Evolutionary conservation across 2,113 vertebrate species (phyloP), one percentile per base, ranked within the genome.

Genomic region (Sporophila hypoxantha): DNA sequence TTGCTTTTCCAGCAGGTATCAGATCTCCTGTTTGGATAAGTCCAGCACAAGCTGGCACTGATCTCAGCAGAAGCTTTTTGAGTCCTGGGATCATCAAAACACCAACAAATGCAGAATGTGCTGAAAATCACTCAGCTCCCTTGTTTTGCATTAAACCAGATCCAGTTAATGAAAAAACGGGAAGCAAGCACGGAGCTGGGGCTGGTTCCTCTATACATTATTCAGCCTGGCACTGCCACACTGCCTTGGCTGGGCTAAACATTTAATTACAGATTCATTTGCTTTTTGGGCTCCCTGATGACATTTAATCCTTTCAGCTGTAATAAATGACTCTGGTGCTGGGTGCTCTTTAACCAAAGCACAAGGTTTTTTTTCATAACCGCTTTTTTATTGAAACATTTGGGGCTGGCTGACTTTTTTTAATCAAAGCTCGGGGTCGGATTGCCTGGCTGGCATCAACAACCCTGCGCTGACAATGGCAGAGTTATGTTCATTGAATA

Each of bases 221-320:
- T 92, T 93, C 92, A 94, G 82, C 36, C 91, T 94, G 78, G 93
- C 92, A 91, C 27, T 60, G 75, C 82, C 85, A 94, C 64, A 9
- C 53, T 30, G 71, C 46, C 85, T 94, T 94, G 91, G 87, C 93
- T 74, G 60, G 76, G 80, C 90, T 93, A 94, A 94, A 90, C 88
- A 78, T 88, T 95, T 93, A 95, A 92, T 95, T 94, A 87, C 84
- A 88, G 78, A 82, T 73, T 90, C 90, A 88, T 92, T 91, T 91
- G 73, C 92, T 84, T 92, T 91, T 93, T 92, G 75, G 88, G 85
- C 66, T 91, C 81, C 85, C 85, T 85, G 73, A 87, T 94, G 93
- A 89, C 89, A 90, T 94, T 94, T 93, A 92, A 95, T 95, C 92
- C 89, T 91, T 93, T 91, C 91, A 93, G 91, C 76, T 64, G 41